A percentile compares a stretch with the other conserved stretches of the same genome.
Conservation (phyloP, 35 echinoderm and acorn worm genomes). For the Hemicentrotus pulcherrimus region DNA sequence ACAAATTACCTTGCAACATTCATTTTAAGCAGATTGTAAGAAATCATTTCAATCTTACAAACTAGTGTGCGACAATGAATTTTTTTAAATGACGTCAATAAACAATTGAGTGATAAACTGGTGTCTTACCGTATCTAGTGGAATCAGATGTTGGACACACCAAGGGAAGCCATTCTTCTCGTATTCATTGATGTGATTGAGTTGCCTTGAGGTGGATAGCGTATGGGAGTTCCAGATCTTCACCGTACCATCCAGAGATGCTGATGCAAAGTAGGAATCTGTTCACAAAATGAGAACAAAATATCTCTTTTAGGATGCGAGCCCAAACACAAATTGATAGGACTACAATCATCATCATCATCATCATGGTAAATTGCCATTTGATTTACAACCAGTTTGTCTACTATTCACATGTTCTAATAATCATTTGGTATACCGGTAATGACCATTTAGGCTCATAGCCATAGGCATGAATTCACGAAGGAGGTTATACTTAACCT, state of each 20-base stretch:
- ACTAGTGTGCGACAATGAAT: neutral
- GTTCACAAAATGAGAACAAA: neutral
- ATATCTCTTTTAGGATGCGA: too few species aligned
- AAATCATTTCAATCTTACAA: neutral
- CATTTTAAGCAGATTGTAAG: neutral
- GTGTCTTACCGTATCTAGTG: slow-evolving; percentile 52
- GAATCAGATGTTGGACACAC: slow-evolving; percentile 63
- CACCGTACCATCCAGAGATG: slow-evolving; percentile 65
- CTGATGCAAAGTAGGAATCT: slow-evolving; percentile 64
- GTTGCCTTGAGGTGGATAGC: slow-evolving; percentile 22
- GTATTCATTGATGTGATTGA: slow-evolving; percentile 64
- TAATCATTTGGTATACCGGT: too few species aligned
- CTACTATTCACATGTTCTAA: too few species aligned
- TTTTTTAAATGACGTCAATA: too few species aligned
- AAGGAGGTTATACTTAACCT: too few species aligned
- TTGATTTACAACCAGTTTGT: too few species aligned
- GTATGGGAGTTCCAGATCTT: slow-evolving; percentile 61
- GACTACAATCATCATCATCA: too few species aligned
- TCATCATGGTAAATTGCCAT: too few species aligned
- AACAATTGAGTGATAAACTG: neutral
- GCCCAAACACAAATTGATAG: too few species aligned
- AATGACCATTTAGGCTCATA: too few species aligned
- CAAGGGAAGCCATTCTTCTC: slow-evolving; percentile 57
- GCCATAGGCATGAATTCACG: too few species aligned
- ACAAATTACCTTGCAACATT: too few species aligned